Conservation (phyloP, 2,797 vertebrate genomes). For the Microctenopoma lineatum region DNA sequence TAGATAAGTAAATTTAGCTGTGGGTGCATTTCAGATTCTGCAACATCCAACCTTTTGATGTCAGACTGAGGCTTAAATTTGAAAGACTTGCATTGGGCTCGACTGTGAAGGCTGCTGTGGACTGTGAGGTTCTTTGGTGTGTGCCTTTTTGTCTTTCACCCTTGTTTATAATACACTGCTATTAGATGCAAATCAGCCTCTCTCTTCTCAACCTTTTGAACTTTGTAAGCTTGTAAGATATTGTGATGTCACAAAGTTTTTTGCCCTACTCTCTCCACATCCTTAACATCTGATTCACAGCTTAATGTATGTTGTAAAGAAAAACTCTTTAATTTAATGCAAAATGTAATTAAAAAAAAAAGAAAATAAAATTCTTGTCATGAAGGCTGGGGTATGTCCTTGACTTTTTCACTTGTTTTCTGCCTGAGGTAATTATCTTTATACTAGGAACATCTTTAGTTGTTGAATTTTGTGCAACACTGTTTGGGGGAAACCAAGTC, state of each 20-base stretch:
- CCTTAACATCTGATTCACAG: constrained; percentile 95
- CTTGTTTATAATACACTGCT: constrained; percentile 87
- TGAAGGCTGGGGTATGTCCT: constrained; percentile 66
- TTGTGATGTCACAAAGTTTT: constrained; percentile 93
- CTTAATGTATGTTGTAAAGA: constrained; percentile 96
- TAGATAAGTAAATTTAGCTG: constrained; percentile 31
- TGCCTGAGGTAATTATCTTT: constrained; percentile 33
- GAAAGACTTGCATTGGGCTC: constrained; percentile 49
- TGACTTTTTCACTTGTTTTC: constrained; percentile 56
- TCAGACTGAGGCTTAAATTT: constrained; percentile 43
- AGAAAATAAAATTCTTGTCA: constrained; percentile 83
- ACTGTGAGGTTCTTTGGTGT: constrained; percentile 88
- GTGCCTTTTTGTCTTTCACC: constrained; percentile 94
- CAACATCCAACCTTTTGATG: constrained; percentile 40
- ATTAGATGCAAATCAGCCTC: constrained; percentile 85
- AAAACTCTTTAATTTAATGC: constrained; percentile 89
- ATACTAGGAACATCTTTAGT: constrained; percentile 14
- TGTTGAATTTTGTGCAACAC: constrained; percentile 12
- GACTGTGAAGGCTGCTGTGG: constrained; percentile 77
- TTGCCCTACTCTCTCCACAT: constrained; percentile 89
- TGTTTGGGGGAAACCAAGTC: constrained; percentile 25
- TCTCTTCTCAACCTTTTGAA: constrained; percentile 77
- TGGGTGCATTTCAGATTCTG: constrained; percentile 41
- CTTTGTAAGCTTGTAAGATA: constrained; percentile 96
- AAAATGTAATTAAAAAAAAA: constrained; percentile 83